phyloP scores from a whole-genome alignment of 2,888 invertebrate genomes.

The Protophormia terraenovae region DNA sequence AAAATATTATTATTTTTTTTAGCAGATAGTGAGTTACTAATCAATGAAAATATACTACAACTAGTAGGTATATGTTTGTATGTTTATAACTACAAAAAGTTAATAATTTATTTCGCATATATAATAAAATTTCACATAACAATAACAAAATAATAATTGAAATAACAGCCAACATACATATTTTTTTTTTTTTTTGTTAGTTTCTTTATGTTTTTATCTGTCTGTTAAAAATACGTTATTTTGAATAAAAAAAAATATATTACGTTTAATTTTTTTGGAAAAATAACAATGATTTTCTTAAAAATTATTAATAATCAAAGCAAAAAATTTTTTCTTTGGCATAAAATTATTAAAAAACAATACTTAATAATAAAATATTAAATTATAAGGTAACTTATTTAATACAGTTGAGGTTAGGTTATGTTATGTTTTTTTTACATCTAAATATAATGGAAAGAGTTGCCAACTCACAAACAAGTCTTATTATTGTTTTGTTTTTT shows the following conservation, averaged over 20 bases:
- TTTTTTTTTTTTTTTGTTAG: not conserved
- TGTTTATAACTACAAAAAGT: not conserved
- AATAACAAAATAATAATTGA: constrained; percentile 28
- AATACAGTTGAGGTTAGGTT: constrained; percentile 57
- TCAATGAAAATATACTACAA: not conserved
- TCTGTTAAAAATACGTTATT: not conserved
- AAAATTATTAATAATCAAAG: not conserved
- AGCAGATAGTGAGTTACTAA: not conserved
- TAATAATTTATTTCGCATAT: constrained; percentile 46
- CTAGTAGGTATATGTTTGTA: too few relatives aligned
- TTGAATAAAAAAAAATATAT: constrained; percentile 18
- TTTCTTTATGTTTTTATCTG: constrained; percentile 10
- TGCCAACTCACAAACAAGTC: constrained; percentile 34
- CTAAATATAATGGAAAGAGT: too few relatives aligned
- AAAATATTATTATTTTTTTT: not conserved
- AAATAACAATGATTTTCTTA: constrained; percentile 25
- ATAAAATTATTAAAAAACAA: constrained; percentile 25
- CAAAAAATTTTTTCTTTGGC: constrained; percentile 62
- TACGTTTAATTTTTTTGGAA: constrained; percentile 7
- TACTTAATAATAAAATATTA: constrained; percentile 5
- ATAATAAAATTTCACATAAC: constrained; percentile 1
- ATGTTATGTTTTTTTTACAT: not conserved
- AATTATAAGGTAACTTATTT: constrained; percentile 21
- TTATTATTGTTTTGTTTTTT: not conserved
- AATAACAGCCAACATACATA: constrained; percentile 18